A percentile compares a stretch with the other conserved stretches of the same genome.
These are phyloP conservation scores for Cyprinodon brontotheroides DNA, from an alignment of 2,113 vertebrate genomes.

Conservation along the genomic window DNA sequence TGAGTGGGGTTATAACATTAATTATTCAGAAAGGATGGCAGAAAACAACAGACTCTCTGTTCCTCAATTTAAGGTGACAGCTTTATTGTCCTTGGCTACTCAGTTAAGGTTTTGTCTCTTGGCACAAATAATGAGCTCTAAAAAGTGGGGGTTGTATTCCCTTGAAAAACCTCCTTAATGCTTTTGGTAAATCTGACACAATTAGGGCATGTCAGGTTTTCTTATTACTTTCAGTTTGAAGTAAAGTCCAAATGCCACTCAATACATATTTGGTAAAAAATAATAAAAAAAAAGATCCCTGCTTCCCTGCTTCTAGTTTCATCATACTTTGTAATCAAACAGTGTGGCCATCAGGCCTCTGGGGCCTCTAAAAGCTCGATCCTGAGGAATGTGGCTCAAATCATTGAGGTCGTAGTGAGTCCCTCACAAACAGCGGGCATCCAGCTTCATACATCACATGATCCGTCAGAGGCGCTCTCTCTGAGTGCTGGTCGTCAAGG, in stretches of 20 bases:
- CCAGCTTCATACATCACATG: conserved; percentile 66
- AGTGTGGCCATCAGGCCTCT: conserved; percentile 11
- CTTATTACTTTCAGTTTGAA: conserved; percentile 20
- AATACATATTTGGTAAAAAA: conserved; percentile 7
- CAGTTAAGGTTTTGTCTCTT: conserved; percentile 54
- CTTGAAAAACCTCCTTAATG: conserved; percentile 7
- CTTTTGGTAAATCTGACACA: conserved; percentile 48
- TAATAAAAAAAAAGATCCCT: not conserved
- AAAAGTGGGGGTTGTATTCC: conserved; percentile 10
- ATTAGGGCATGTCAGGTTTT: conserved; percentile 53
- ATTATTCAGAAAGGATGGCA: conserved; percentile 42
- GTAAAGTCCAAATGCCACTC: conserved; percentile 16
- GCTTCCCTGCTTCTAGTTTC: conserved; percentile 2
- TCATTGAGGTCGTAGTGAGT: conserved; percentile 57
- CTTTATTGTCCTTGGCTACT: conserved; percentile 67
- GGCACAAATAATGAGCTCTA: conserved; percentile 28
- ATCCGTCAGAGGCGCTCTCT: conserved; percentile 41
- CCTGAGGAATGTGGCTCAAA: conserved; percentile 67
- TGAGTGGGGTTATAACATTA: conserved; percentile 38
- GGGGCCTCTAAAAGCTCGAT: conserved; percentile 39
- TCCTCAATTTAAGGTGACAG: conserved; percentile 67
- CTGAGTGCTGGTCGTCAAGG: conserved; percentile 50
- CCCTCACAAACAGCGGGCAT: conserved; percentile 48
- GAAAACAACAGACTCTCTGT: conserved; percentile 32
- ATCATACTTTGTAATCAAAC: not conserved